Evolutionary conservation across 1,140 invertebrate genomes (phyloP), one percentile per base, ranked within the genome.

Genomic region (Drosophila yakuba): DNA sequence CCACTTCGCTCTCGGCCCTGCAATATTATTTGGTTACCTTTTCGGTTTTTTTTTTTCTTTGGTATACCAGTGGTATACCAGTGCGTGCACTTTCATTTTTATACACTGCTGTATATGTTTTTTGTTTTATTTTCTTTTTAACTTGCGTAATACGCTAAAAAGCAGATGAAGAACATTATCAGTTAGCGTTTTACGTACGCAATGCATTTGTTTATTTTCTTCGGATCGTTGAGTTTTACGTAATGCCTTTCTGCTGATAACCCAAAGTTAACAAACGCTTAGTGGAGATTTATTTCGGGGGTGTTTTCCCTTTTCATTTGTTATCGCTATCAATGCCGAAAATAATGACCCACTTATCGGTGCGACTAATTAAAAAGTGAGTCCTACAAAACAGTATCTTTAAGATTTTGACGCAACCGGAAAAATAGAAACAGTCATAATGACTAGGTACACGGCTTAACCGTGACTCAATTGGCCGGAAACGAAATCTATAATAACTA

Each of bases 1-100:
- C 23, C 14, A 32, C 20, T 14, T 43, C 43, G 39, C 52, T 28
- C 41, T 35, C 11, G 12, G 48, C 52, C 28, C 36, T 51, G 45
- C 32, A 38, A 20, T 47, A 54, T 56, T 68, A 56, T 68, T 58
- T 68, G 43, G 57, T 67, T 77, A 56, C 67, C 58, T 71, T 63
- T 48, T 50, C 66, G 47, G 71, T 76, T 36, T 32, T 74, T 36
- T 32, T 74, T 20, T 20, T 20, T 75, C 69, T 60, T 58, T 15
- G 20, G 58, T 50, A 67, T 56, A 32, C 25, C 48, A 55, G 20
- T 15, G 20, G 58, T 50, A 67, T 56, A 32, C 25, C 48, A 55
- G 20, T 69, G 78, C 72, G 51, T 81, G 52, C 63, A 83, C 80
- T 83, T 83, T 83, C 75, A 50, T 55, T 79, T 83, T 84, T 75